Base-by-base conservation (phyloP, 2,113 vertebrate genomes). In the Hemiprocne comata region DNA sequence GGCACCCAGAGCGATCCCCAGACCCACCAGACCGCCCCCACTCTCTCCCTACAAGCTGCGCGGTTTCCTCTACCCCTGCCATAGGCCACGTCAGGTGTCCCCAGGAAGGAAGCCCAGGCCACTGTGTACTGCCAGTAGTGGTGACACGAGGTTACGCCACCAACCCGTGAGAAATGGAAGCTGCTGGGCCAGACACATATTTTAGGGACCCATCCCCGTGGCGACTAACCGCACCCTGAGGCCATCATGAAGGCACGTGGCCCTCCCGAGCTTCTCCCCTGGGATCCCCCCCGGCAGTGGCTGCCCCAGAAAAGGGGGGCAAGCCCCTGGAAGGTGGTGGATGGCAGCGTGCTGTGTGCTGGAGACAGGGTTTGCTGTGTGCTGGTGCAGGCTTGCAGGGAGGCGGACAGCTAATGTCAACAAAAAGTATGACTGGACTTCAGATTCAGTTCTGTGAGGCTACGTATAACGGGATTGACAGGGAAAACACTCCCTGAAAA, bases 311-410 rank as follows among this genome's bases (percentile, higher is more conserved):
- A 33, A 44, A 46, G 18, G 11, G 12, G 19, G 36, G 44, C 21
- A n/a, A 48, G 57, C 33, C 33, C 36, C 42, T 26, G 28, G n/a
- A 55, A 44, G 0, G 5, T 4, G 17, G 31, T 20, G 0, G 3
- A 13, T 1, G 0, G 36, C 61, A 34, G 36, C 1, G 1, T 21
- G 21, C 50, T 28, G 28, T 9, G 50, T 11, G 1, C 53, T 31
- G 69, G 6, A 50, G 50, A 19, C 18, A 48, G 46, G 46, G 46
- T 8, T 48, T 21, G 21, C 50, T 26, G 28, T 9, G 50, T 11
- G 1, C 53, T n/a, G 67, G 6, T 42, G 40, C 40, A 14, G 1
- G 21, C 57, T 48, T 51, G 44, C 64, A 6, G 42, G 20, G 50
- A 14, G 19, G 50, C 0, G 50, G 46, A 26, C 64, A 33, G 17